phyloP scores from a whole-genome alignment of 2,797 vertebrate genomes.

The Pangasius macronema region DNA sequence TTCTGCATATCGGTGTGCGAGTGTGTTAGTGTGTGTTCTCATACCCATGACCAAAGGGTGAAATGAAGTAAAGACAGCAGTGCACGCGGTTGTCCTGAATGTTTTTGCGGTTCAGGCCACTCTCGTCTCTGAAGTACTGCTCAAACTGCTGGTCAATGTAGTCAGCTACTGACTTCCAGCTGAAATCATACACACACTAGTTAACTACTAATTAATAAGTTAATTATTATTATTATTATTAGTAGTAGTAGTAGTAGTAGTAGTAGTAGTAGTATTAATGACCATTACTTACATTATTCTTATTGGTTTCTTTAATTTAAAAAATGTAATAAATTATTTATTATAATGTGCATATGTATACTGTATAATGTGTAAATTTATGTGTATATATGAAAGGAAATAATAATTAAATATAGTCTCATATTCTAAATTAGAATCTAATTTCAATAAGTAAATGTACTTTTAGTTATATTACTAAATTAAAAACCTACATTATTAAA shows the following conservation, averaged over 20 bases:
- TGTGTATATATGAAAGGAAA: neutral
- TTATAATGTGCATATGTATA: neutral
- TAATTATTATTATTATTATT: neutral
- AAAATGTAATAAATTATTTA: neutral
- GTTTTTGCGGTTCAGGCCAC: conserved; percentile 96
- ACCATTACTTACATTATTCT: neutral
- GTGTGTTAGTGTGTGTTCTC: conserved; percentile 28
- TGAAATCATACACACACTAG: conserved; percentile 64
- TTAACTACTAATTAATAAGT: neutral
- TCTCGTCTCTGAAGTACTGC: conserved; percentile 98
- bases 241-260: too few species aligned
- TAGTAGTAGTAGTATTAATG: too few species aligned
- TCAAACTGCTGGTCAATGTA: conserved; percentile 99
- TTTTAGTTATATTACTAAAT: neutral
- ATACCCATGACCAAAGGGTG: conserved; percentile 93
- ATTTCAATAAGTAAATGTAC: neutral
- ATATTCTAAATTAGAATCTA: neutral
- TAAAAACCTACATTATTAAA: neutral
- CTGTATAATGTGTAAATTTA: neutral
- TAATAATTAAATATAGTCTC: neutral
- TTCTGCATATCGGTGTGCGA: neutral
- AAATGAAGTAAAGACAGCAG: conserved; percentile 98
- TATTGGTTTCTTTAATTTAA: neutral
- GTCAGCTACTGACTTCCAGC: conserved; percentile 95
- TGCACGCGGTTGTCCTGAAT: conserved; percentile 97